Evolutionary conservation across 2,888 invertebrate species (phyloP).

Genomic region (Tholera decimalis): DNA sequence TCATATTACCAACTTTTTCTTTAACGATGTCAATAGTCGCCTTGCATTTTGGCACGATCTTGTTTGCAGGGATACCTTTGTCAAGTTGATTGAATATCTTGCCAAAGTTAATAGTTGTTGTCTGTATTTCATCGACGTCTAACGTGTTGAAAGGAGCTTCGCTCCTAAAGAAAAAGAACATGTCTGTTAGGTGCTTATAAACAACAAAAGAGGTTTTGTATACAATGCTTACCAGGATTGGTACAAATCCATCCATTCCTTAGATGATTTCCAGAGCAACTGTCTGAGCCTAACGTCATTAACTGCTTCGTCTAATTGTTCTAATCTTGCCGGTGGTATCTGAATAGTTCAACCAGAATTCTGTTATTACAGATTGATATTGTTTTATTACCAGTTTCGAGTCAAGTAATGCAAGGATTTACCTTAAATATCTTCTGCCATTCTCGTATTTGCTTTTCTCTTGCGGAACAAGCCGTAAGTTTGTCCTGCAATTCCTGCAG

Average conservation of each 20-base stretch:
- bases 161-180: slow-evolving; percentile 72
- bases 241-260: slow-evolving; percentile 94
- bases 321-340: slow-evolving; percentile 96
- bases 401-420: background rate
- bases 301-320: slow-evolving; percentile 95
- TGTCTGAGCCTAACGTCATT: slow-evolving; percentile 95
- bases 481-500: slow-evolving; percentile 93
- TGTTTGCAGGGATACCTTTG: slow-evolving; percentile 95
- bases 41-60: slow-evolving; percentile 95
- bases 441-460: slow-evolving; percentile 94
- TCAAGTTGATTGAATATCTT: slow-evolving; percentile 94
- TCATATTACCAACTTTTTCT: slow-evolving; percentile 92
- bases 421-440: slow-evolving; percentile 97
- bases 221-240: slow-evolving; percentile 91
- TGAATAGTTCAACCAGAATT: slow-evolving; percentile 71
- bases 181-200: background rate
- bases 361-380: too few relatives aligned
- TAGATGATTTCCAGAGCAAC: slow-evolving; percentile 95
- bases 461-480: slow-evolving; percentile 92
- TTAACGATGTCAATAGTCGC: slow-evolving; percentile 95
- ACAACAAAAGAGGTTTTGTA: too few relatives aligned
- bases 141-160: slow-evolving; percentile 92
- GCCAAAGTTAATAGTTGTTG: slow-evolving; percentile 93
- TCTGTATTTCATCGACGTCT: slow-evolving; percentile 94
- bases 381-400: too few relatives aligned